phyloP scores from a whole-genome alignment of 2,888 invertebrate species.

The Papilio protenor region DNA sequence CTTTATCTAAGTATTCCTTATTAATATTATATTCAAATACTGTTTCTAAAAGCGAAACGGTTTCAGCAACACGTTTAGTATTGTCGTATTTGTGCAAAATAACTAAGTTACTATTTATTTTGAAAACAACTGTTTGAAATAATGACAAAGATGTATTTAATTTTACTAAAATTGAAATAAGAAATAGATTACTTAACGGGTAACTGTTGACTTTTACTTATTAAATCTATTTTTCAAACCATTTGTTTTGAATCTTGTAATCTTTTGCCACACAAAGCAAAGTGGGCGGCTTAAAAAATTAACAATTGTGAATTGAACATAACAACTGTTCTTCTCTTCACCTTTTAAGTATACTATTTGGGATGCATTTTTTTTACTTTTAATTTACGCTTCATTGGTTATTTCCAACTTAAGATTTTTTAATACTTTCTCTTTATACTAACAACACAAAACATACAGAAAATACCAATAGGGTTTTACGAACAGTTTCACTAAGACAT shows the following conservation, averaged over 20 bases:
- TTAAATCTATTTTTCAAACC: neutral
- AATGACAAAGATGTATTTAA: too few species aligned
- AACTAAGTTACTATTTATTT: neutral
- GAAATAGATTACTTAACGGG: neutral
- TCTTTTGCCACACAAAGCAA: neutral
- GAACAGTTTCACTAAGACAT: constrained; percentile 4
- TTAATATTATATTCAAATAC: too few species aligned
- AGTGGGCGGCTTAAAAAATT: neutral
- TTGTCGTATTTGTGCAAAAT: too few species aligned
- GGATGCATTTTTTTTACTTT: neutral
- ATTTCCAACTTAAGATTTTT: too few species aligned
- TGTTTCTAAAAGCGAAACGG: neutral
- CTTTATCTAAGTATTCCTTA: too few species aligned
- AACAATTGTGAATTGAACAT: neutral
- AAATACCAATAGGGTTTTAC: neutral
- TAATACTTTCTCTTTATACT: constrained; percentile 8
- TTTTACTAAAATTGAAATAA: neutral
- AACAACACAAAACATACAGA: constrained; percentile 10
- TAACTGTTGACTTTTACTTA: neutral
- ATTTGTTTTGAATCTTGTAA: neutral
- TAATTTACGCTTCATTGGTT: constrained; percentile 11
- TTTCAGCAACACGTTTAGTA: neutral
- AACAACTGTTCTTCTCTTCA: neutral
- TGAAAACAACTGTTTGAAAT: neutral
- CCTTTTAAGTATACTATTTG: neutral